These are phyloP conservation scores for Drosophila funebris DNA, from an alignment of 1,140 invertebrate species.

Conservation along the genomic window DNA sequence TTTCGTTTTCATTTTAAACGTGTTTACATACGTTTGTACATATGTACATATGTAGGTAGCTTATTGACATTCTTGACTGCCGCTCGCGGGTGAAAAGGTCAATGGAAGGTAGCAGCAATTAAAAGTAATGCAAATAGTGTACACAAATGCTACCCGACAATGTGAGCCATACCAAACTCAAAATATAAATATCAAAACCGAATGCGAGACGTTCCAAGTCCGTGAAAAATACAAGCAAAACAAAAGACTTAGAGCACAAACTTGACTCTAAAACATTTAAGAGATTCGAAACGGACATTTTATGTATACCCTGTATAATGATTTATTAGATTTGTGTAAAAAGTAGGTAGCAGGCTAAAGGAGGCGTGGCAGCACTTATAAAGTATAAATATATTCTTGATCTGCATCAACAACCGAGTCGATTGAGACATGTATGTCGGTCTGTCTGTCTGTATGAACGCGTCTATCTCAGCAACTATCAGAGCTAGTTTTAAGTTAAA, in stretches of 20 bases:
- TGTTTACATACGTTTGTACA: slow-evolving; percentile 1
- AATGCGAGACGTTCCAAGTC: slow-evolving; percentile 26
- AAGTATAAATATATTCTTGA: no score
- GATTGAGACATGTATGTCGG: no score
- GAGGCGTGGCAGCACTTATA: no score
- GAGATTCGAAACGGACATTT: no score
- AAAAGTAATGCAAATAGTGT: slow-evolving; percentile 45
- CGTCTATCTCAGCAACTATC: no score
- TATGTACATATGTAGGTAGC: neutral
- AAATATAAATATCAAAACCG: slow-evolving; percentile 8
- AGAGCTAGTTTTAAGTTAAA: no score
- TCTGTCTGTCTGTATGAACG: no score
- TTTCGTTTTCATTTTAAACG: slow-evolving; percentile 41
- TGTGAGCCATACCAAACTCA: slow-evolving; percentile 2
- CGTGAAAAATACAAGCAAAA: slow-evolving; percentile 13
- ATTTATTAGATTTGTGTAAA: no score
- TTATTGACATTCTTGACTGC: slow-evolving; percentile 56
- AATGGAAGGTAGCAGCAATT: slow-evolving; percentile 66
- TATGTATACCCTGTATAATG: no score
- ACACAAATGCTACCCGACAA: slow-evolving; percentile 1
- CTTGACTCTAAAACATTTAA: slow-evolving; percentile 8
- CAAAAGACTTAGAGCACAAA: slow-evolving; percentile 63
- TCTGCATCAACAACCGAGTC: no score
- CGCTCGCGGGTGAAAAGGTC: slow-evolving; percentile 65
- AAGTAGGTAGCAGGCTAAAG: no score